A percentile compares a stretch with the other conserved stretches of the same genome.
Conservation (phyloP, 2,888 invertebrate species). For the Lucinisca nassula region DNA sequence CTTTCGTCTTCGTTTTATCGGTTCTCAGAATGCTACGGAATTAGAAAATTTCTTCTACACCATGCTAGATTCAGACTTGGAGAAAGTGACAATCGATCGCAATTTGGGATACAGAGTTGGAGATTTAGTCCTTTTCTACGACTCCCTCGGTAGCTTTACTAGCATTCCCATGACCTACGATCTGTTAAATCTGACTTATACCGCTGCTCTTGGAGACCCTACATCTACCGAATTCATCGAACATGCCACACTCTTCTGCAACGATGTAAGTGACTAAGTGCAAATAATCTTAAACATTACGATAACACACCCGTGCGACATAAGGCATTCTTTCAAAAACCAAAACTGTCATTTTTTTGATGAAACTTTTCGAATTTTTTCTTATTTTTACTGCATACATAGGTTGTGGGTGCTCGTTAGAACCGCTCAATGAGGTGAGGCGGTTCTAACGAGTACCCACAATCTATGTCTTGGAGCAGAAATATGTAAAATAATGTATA, state of each 20-base stretch:
- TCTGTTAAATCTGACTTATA: slow-evolving; percentile 68
- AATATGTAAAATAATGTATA: no score
- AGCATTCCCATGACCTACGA: slow-evolving; percentile 63
- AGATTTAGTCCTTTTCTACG: slow-evolving; percentile 57
- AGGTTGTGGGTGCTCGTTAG: no score
- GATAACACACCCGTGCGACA: no score
- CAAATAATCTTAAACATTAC: no score
- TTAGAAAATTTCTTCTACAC: slow-evolving; percentile 14
- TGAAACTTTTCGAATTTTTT: no score
- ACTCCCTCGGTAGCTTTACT: slow-evolving; percentile 54
- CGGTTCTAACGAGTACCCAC: no score
- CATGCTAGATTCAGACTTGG: slow-evolving; percentile 27
- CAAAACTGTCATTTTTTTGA: no score
- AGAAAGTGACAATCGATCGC: slow-evolving; percentile 32
- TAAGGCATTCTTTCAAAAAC: no score
- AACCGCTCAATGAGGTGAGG: no score
- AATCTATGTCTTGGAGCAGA: no score
- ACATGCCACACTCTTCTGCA: slow-evolving; percentile 68
- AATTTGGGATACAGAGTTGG: slow-evolving; percentile 60
- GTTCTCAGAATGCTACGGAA: slow-evolving; percentile 33
- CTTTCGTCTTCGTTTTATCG: slow-evolving; percentile 68
- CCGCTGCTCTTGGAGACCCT: slow-evolving; percentile 46
- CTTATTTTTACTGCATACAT: no score
- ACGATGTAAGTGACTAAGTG: slow-evolving; percentile 70
- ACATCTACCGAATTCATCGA: slow-evolving; percentile 51